Evolutionary conservation across 2,797 vertebrate species (phyloP).

Genomic region (Bufotes viridis): DNA sequence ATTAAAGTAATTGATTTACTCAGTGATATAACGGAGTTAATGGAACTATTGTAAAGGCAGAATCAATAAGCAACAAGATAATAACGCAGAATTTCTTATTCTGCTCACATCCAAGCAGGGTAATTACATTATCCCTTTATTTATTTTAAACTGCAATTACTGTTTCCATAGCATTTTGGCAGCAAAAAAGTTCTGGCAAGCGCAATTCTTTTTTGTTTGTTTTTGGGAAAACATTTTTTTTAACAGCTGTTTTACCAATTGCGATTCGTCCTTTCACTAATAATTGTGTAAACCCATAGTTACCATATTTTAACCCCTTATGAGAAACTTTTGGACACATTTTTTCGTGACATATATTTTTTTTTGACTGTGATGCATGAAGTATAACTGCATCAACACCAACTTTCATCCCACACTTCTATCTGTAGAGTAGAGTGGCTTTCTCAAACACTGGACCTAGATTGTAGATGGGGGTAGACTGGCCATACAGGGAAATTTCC

Average conservation of each 20-base stretch:
- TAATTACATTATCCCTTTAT: constrained; percentile 50
- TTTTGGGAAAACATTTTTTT: constrained; percentile 24
- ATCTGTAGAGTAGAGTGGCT: no score
- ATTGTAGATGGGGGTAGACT: no score
- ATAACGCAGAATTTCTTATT: constrained; percentile 41
- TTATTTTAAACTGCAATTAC: constrained; percentile 42
- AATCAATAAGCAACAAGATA: constrained; percentile 57
- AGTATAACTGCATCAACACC: not conserved
- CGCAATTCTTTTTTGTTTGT: constrained; percentile 10
- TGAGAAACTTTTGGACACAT: not conserved
- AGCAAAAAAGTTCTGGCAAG: constrained; percentile 32
- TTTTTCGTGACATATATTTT: not conserved
- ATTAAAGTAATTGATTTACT: constrained; percentile 55
- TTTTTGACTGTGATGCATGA: not conserved
- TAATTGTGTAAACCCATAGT: not conserved
- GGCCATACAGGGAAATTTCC: no score
- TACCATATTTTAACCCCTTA: constrained; percentile 2
- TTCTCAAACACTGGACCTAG: no score
- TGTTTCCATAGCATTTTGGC: constrained; percentile 35
- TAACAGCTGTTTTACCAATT: not conserved
- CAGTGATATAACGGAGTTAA: constrained; percentile 53
- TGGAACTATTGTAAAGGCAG: constrained; percentile 48
- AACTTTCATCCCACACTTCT: not conserved
- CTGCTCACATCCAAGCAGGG: constrained; percentile 23
- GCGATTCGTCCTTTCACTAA: not conserved